Evolutionary conservation across 2,888 invertebrate genomes (phyloP), one percentile per base, ranked within the genome.

Genomic region (Lamproptera curius): DNA sequence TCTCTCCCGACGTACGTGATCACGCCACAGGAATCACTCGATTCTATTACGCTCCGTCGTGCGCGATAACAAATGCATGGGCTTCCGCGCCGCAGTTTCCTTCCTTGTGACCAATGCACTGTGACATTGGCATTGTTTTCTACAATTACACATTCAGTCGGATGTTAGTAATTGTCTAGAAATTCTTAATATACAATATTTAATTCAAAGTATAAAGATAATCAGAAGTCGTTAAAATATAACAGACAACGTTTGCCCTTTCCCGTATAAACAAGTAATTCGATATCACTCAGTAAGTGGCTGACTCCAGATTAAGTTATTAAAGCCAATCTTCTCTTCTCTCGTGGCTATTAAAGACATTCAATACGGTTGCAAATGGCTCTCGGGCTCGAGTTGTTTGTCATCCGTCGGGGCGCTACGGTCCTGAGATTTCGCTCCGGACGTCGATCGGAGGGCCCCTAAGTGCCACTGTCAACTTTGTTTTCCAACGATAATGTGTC

Each of bases 401-500:
- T 70, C 67, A 61, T 67, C 57, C 66, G 74, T 73, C 73, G 62
- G 44, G 51, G 46, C 51, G 15, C 46, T 42, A 26, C 45, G 50
- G 52, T 52, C 52, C 47, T 49, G 55, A 52, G 45, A 51, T 50
- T 50, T 48, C 52, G 53, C 41, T 2, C n/a, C 31, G 51, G 53
- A 50, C 49, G 45, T 50, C 55, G 36, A 46, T 44, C 50, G 50
- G 54, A 57, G 28, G 54, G 53, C 53, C 61, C 1, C 63, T 73
- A 72, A 77, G 76, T 73, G 70, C 63, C 60, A 57, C 61, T 66
- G 66, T 71, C 70, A 61, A 70, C 67, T 73, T 76, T 81, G 75
- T 77, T 81, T 77, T 73, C 64, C 62, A 69, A 68, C 67, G 67
- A 73, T 81, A 78, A 78, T 77, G 79, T 62, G 65, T 75, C 65